These are phyloP conservation scores for Eucidaris tribuloides DNA, from an alignment of 35 echinoderm and acorn worm genomes.

Conservation along the genomic window DNA sequence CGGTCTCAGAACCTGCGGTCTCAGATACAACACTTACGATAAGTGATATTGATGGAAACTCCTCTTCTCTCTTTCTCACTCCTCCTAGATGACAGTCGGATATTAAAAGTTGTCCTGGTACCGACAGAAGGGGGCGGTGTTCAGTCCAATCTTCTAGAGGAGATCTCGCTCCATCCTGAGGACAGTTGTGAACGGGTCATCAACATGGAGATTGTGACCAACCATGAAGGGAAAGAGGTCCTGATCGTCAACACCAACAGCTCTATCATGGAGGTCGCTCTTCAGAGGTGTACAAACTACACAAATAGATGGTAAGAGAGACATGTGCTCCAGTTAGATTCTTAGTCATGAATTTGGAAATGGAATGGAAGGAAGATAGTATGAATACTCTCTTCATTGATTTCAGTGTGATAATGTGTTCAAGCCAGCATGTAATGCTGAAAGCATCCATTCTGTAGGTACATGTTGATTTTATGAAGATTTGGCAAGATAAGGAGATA, in stretches of 20 bases:
- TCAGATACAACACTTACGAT: no score
- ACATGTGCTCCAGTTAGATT: no score
- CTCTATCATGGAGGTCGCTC: conserved; percentile 62
- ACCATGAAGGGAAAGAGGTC: conserved; percentile 20
- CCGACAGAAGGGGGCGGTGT: conserved; percentile 19
- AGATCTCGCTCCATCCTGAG: conserved; percentile 56
- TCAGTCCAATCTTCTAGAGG: conserved; percentile 79
- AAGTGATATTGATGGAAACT: no score
- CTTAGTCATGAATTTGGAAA: no score
- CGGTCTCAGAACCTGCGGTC: no score
- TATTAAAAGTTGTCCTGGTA: conserved; percentile 74
- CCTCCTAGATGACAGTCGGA: conserved; percentile 59
- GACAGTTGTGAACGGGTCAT: conserved; percentile 48
- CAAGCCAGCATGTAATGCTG: no score
- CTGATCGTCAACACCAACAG: conserved; percentile 75
- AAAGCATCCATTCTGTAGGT: no score
- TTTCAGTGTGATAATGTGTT: no score
- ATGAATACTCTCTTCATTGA: no score
- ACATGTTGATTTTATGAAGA: no score
- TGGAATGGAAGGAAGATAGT: no score
- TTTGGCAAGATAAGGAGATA: no score
- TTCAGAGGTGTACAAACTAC: conserved; percentile 73
- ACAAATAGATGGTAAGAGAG: conserved; percentile 67
- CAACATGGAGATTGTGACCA: conserved; percentile 58
- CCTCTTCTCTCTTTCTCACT: neutral